phyloP scores from a whole-genome alignment of 2,888 invertebrate species.

The Dione vanillae region DNA sequence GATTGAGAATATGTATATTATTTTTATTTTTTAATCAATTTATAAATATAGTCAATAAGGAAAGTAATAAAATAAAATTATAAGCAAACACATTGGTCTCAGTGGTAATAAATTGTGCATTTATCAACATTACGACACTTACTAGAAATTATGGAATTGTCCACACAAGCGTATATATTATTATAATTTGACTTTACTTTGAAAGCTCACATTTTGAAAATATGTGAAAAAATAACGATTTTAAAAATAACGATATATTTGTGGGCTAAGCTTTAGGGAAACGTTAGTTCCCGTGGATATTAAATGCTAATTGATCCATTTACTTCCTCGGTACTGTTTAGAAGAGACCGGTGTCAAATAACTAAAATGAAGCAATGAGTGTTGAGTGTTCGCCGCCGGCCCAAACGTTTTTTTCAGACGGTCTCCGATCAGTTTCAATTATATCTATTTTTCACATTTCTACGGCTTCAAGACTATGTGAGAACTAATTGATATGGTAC shows the following conservation, averaged over 20 bases:
- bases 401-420: conserved; percentile 26
- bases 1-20: too few species aligned
- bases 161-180: conserved; percentile 23
- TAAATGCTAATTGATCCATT: conserved; percentile 40
- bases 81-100: conserved; percentile 23
- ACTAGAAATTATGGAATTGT: conserved; percentile 38
- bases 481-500: too few species aligned
- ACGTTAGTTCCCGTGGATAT: conserved; percentile 15
- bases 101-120: conserved; percentile 36
- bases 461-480: not conserved
- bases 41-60: not conserved
- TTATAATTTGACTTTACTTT: conserved; percentile 15
- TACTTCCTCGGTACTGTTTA: conserved; percentile 35
- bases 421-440: conserved; percentile 16
- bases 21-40: not conserved
- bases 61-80: conserved; percentile 19
- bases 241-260: not conserved
- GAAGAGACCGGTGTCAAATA: conserved; percentile 32
- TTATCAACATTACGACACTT: conserved; percentile 41
- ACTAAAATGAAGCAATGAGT: conserved; percentile 34
- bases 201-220: not conserved
- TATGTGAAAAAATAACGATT: not conserved
- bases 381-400: conserved; percentile 36
- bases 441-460: conserved; percentile 8
- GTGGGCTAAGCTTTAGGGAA: not conserved